A percentile compares a stretch with the other conserved stretches of the same genome.
Evolutionary conservation across 2,888 invertebrate genomes (phyloP).

Genomic region (Drosophila multiciliata): DNA sequence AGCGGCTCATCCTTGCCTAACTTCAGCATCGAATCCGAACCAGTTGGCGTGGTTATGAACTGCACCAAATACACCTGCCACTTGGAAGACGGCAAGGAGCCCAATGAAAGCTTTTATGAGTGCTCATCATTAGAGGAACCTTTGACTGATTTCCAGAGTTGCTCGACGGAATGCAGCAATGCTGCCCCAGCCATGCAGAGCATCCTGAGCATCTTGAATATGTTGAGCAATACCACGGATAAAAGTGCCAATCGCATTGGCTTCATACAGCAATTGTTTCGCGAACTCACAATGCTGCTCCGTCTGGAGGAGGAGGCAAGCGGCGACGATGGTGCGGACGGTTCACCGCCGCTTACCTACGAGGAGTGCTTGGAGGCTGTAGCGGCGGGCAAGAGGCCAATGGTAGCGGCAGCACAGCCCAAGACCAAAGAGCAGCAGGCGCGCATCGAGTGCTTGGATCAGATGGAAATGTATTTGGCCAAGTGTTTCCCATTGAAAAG

Average conservation of each 20-base stretch:
- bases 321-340: slow-evolving; percentile 1
- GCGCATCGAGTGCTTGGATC: slow-evolving; percentile 45
- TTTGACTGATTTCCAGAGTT: background rate
- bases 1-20: background rate
- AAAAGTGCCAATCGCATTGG: slow-evolving; percentile 31
- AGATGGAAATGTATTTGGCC: slow-evolving; percentile 53
- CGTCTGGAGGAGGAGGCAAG: slow-evolving; percentile 43
- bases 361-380: slow-evolving; percentile 59
- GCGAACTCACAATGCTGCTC: slow-evolving; percentile 51
- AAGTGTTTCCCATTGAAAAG: slow-evolving; percentile 48
- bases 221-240: slow-evolving; percentile 26
- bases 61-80: background rate
- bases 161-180: background rate
- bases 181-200: slow-evolving; percentile 30
- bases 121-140: background rate
- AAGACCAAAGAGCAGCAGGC: slow-evolving; percentile 18
- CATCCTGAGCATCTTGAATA: slow-evolving; percentile 37
- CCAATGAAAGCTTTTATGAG: background rate
- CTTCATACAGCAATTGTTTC: slow-evolving; percentile 50
- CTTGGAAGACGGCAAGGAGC: background rate
- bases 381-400: slow-evolving; percentile 3
- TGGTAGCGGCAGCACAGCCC: background rate
- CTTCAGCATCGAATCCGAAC: background rate
- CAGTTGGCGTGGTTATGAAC: slow-evolving; percentile 20
- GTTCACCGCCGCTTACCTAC: slow-evolving; percentile 1